These are phyloP conservation scores for Gavialis gangeticus DNA, from an alignment of 2,113 vertebrate genomes.

Conservation along the genomic window DNA sequence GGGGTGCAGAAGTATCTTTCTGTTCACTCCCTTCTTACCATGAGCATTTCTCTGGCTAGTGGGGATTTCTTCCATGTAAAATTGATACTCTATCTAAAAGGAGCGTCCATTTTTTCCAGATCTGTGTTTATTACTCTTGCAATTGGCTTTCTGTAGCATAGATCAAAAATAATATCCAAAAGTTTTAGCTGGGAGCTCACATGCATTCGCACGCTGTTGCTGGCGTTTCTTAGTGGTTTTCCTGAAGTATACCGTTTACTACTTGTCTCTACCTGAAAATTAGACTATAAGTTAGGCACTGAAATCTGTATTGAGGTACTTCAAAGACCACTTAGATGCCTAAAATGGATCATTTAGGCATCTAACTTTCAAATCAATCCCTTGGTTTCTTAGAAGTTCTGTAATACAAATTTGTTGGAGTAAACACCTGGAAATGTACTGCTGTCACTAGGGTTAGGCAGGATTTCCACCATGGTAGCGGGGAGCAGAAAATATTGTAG, in stretches of 20 bases:
- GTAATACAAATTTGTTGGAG: too few relatives aligned
- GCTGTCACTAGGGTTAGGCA: background rate
- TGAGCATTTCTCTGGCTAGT: background rate
- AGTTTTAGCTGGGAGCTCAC: background rate
- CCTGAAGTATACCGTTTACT: too few relatives aligned
- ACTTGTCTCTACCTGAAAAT: too few relatives aligned
- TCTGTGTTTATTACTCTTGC: background rate
- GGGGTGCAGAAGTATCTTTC: background rate
- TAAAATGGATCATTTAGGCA: fast-evolving
- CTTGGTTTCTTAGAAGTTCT: background rate
- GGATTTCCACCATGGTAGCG: background rate
- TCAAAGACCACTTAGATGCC: background rate
- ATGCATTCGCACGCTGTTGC: background rate
- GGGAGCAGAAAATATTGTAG: background rate
- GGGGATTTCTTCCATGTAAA: background rate
- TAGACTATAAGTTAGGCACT: background rate
- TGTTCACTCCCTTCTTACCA: background rate
- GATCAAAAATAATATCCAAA: background rate
- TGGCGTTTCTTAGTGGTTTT: too few relatives aligned
- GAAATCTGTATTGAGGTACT: background rate
- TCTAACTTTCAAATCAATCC: background rate
- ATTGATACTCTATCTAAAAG: background rate
- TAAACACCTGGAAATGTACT: background rate
- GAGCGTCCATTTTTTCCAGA: background rate
- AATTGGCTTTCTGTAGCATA: background rate